phyloP scores from a whole-genome alignment of 2,797 vertebrate genomes.

The Eulemur albifrons region DNA sequence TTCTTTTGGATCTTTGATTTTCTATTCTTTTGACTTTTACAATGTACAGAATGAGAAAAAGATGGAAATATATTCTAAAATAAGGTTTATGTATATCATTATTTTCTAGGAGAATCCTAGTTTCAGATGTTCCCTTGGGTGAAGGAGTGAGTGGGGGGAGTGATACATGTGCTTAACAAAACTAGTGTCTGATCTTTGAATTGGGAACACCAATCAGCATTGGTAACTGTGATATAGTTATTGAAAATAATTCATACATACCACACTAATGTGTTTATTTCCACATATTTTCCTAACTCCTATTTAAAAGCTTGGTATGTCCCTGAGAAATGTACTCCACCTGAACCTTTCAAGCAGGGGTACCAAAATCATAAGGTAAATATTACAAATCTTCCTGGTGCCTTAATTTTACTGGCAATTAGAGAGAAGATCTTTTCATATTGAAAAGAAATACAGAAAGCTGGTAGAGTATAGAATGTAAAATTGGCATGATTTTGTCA shows the following conservation, averaged over 20 bases:
- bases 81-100: neutral
- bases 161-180: neutral
- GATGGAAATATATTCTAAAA: neutral
- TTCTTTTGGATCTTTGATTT: conserved; percentile 18
- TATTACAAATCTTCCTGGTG: neutral
- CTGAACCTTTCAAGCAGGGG: neutral
- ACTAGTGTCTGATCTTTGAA: neutral
- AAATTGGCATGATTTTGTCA: neutral
- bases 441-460: neutral
- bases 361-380: neutral
- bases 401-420: neutral
- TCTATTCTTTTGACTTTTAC: conserved; percentile 4
- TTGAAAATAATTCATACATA: neutral
- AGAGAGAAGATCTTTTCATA: neutral
- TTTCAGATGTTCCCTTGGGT: neutral
- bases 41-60: neutral
- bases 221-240: neutral
- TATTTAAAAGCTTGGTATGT: neutral
- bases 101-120: neutral
- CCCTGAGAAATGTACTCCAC: neutral
- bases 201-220: neutral
- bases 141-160: neutral
- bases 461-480: neutral
- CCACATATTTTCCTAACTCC: neutral
- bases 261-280: neutral